Conservation (phyloP, 2,888 invertebrate species). For the Hypomecis atomaria region DNA sequence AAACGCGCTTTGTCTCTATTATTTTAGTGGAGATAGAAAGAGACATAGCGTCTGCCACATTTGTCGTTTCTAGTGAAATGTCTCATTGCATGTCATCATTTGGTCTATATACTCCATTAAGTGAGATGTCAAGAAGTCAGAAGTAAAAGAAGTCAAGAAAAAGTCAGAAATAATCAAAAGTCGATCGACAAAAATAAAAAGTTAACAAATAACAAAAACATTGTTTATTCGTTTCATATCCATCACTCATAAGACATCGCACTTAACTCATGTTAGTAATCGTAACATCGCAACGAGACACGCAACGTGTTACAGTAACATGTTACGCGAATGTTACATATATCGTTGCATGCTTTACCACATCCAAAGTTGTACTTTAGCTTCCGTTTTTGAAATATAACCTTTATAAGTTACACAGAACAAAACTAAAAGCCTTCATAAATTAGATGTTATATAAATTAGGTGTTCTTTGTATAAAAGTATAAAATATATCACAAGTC, state of each 20-base stretch:
- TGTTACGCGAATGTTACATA: constrained; percentile 35
- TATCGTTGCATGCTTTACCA: constrained; percentile 42
- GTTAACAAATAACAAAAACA: constrained; percentile 58
- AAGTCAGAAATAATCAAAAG: constrained; percentile 39
- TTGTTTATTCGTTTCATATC: constrained; percentile 62
- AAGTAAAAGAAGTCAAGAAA: constrained; percentile 39
- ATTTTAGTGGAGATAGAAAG: too few species aligned
- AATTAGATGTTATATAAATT: constrained; percentile 56
- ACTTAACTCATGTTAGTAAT: constrained; percentile 71
- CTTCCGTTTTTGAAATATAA: constrained; percentile 60
- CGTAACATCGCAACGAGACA: constrained; percentile 39
- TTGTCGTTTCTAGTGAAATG: too few species aligned
- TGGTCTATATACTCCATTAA: constrained; percentile 50
- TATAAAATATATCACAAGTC: constrained; percentile 54
- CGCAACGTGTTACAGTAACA: constrained; percentile 38
- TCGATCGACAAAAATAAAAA: constrained; percentile 55
- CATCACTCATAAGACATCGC: constrained; percentile 73
- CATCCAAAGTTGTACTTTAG: constrained; percentile 47
- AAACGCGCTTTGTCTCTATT: too few species aligned
- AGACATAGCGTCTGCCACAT: too few species aligned
- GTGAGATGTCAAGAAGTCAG: constrained; percentile 76
- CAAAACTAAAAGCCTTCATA: constrained; percentile 60
- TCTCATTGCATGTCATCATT: too few species aligned
- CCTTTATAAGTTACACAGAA: constrained; percentile 50
- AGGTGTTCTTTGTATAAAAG: constrained; percentile 53